Evolutionary conservation across 2,888 invertebrate genomes (phyloP).

Genomic region (Tetramorium bicarinatum): DNA sequence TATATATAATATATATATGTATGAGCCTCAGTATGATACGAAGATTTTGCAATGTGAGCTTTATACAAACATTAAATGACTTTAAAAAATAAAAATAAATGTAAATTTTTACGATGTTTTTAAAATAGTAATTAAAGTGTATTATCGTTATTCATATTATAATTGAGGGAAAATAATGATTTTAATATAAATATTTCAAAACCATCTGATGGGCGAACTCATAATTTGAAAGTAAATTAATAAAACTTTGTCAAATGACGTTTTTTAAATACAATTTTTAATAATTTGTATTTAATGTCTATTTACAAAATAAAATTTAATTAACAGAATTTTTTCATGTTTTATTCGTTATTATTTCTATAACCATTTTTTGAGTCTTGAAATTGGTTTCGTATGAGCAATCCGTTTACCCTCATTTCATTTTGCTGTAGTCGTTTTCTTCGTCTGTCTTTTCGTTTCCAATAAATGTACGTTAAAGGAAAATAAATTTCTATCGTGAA

Average conservation of each 20-base stretch:
- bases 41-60: neutral
- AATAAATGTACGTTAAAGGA: conserved; percentile 25
- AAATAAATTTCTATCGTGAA: conserved; percentile 63
- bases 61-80: neutral
- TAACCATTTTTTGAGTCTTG: neutral
- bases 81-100: neutral
- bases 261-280: neutral
- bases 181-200: conserved; percentile 2
- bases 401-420: neutral
- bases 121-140: neutral
- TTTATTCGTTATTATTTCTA: neutral
- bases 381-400: neutral
- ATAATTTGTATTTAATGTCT: neutral
- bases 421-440: neutral
- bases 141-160: neutral
- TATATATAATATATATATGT: too few relatives aligned
- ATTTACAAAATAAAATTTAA: neutral
- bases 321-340: neutral
- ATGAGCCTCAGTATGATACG: neutral
- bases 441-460: neutral
- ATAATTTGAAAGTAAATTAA: neutral
- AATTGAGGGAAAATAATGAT: neutral
- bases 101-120: conserved; percentile 45
- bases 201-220: too few relatives aligned
- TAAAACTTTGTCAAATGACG: neutral